Percentiles rank a stretch among this genome's conserved stretches.
Conservation (phyloP, 2,113 vertebrate genomes). For the Corapipo altera region DNA sequence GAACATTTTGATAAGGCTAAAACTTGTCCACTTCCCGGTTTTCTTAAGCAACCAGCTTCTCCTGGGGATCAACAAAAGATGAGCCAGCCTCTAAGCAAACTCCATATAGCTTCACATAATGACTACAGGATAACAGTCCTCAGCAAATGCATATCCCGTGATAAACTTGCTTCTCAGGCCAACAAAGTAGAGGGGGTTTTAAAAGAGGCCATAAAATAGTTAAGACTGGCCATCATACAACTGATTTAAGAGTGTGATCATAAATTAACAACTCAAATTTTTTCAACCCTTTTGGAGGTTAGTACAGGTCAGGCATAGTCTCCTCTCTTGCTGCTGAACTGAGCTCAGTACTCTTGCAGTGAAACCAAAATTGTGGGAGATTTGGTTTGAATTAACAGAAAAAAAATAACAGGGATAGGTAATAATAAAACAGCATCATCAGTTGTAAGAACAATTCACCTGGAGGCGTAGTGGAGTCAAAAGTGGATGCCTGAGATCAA, state of each 20-base stretch:
- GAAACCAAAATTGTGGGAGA: neutral
- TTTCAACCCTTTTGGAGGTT: neutral
- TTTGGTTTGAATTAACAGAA: neutral
- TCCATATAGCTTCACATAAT: neutral
- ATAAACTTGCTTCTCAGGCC: neutral
- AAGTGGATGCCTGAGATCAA: neutral
- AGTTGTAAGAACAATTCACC: neutral
- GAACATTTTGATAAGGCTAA: neutral
- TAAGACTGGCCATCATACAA: neutral
- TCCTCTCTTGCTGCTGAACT: neutral
- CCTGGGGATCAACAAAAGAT: neutral
- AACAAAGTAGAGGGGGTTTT: neutral
- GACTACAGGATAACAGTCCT: neutral
- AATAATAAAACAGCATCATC: neutral
- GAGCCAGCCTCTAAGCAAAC: neutral
- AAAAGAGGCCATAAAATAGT: neutral
- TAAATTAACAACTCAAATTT: neutral
- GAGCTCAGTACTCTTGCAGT: neutral
- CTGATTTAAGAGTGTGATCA: neutral
- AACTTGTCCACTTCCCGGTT: neutral
- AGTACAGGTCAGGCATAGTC: neutral
- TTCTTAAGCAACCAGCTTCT: neutral
- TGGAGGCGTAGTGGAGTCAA: neutral
- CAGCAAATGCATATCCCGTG: neutral
- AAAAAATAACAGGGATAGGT: neutral